These are phyloP conservation scores for Pseudomugil tenellus DNA, from an alignment of 2,797 vertebrate species.

Conservation along the genomic window DNA sequence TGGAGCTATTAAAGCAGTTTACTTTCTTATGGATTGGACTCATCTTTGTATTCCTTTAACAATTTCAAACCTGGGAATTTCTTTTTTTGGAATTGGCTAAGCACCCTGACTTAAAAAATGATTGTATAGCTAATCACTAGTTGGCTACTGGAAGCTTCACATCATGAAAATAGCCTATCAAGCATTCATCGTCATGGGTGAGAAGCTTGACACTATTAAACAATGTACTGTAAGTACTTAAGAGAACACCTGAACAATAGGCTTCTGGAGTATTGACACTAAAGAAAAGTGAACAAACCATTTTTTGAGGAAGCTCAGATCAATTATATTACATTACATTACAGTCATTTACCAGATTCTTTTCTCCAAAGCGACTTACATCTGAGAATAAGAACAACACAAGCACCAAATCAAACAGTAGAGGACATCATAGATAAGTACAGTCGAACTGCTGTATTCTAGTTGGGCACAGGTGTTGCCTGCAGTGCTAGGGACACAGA, in stretches of 20 bases:
- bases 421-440: no score
- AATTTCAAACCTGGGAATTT: background rate
- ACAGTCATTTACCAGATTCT: no score
- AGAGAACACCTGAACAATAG: background rate
- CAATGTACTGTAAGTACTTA: background rate
- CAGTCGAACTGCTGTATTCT: no score
- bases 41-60: background rate
- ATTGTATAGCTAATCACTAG: background rate
- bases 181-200: background rate
- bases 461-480: no score
- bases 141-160: background rate
- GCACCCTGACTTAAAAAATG: background rate
- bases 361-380: no score
- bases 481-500: no score
- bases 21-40: conserved; percentile 15
- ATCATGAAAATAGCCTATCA: background rate
- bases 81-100: background rate
- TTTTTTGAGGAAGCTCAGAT: background rate
- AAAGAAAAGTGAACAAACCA: background rate
- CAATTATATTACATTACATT: no score
- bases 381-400: no score
- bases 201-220: background rate
- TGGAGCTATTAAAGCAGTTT: conserved; percentile 7
- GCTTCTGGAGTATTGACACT: background rate
- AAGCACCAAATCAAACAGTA: no score